These are phyloP conservation scores for Etia nguti DNA, from an alignment of 2,113 vertebrate species.

Conservation along the genomic window DNA sequence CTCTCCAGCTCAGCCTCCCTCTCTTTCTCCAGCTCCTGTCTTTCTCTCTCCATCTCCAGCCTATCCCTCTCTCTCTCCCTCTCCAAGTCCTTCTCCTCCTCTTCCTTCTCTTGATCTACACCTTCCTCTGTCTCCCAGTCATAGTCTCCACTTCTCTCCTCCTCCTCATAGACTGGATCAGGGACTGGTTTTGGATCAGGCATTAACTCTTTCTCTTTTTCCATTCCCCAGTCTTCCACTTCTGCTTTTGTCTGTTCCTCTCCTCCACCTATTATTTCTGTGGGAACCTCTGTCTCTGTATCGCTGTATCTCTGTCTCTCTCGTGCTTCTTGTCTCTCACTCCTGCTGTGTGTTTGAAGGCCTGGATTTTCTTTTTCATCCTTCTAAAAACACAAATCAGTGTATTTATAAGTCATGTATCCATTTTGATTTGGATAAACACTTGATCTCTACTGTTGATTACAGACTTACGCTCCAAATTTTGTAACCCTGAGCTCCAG, in stretches of 20 bases:
- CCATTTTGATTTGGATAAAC: not conserved
- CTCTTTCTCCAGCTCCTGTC: constrained; percentile 25
- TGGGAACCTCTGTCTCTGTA: not conserved
- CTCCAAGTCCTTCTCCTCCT: constrained; percentile 31
- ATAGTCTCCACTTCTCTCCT: constrained; percentile 58
- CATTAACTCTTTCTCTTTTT: not conserved
- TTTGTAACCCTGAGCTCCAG: constrained; percentile 55
- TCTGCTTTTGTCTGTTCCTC: not conserved
- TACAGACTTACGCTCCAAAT: constrained; percentile 52
- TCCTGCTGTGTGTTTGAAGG: not conserved
- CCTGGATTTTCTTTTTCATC: constrained; percentile 20
- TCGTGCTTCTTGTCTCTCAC: not conserved
- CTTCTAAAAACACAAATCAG: constrained; percentile 24
- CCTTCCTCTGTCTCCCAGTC: constrained; percentile 53
- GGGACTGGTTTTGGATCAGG: not conserved
- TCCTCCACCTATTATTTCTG: not conserved
- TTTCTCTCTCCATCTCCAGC: constrained; percentile 50
- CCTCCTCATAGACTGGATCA: constrained; percentile 32
- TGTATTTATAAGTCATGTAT: not conserved
- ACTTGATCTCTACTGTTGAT: not conserved
- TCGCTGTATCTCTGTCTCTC: not conserved
- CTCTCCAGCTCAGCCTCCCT: constrained; percentile 16
- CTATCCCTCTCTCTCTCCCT: constrained; percentile 32
- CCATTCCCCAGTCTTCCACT: not conserved
- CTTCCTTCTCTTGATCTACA: constrained; percentile 45